phyloP scores from a whole-genome alignment of 2,797 vertebrate genomes.

The Phataginus tetradactyla region DNA sequence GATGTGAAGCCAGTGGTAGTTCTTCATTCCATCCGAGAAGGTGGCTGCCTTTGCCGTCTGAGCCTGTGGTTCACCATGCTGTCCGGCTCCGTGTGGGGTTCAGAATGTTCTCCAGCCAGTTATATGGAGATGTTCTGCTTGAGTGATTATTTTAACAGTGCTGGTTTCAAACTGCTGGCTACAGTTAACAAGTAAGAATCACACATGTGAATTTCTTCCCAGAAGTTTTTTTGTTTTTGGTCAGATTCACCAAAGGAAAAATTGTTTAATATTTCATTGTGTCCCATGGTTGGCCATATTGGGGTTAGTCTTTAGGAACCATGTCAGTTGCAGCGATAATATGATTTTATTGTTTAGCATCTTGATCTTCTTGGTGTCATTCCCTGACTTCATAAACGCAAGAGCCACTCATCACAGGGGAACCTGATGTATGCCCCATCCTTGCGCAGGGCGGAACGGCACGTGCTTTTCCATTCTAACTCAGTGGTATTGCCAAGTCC shows the following conservation, averaged over 20 bases:
- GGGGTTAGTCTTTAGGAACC: not conserved
- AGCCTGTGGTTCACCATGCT: not conserved
- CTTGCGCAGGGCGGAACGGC: not conserved
- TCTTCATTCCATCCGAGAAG: not conserved
- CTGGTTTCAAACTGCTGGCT: not conserved
- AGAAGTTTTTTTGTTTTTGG: not conserved
- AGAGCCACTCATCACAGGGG: not conserved
- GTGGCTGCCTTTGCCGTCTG: not conserved
- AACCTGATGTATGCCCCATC: not conserved
- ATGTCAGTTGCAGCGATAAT: not conserved
- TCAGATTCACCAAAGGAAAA: not conserved
- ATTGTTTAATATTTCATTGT: not conserved
- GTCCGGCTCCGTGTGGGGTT: not conserved
- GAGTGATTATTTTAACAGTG: not conserved
- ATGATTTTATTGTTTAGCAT: conserved; percentile 23
- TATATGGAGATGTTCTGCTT: not conserved
- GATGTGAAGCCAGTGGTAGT: not conserved
- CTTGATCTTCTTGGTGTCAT: not conserved
- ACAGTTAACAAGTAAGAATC: not conserved
- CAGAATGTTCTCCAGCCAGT: not conserved
- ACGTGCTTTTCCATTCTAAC: not conserved
- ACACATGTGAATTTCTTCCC: not conserved
- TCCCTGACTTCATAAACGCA: not conserved
- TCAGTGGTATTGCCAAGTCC: not conserved
- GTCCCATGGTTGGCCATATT: not conserved